These are phyloP conservation scores for Calyptommatus sinebrachiatus DNA, from an alignment of 2,113 vertebrate genomes.

Conservation along the genomic window DNA sequence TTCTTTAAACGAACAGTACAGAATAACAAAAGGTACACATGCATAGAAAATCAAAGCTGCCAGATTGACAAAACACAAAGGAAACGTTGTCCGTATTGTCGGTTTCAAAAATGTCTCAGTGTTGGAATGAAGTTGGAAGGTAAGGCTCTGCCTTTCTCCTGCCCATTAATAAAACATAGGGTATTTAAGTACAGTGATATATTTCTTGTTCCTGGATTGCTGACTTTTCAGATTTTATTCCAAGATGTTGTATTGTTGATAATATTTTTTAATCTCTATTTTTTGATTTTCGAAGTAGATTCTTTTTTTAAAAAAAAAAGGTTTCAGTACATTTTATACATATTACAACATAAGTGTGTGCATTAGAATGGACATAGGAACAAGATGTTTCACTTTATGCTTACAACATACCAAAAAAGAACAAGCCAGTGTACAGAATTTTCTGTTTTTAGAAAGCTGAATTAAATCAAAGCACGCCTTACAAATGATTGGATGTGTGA, in stretches of 20 bases:
- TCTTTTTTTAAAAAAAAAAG: not conserved
- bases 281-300: not conserved
- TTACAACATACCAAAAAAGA: constrained; percentile 11
- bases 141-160: constrained; percentile 65
- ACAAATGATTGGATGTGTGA: not conserved
- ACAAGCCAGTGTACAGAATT: constrained; percentile 11
- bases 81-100: constrained; percentile 97
- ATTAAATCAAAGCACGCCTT: constrained; percentile 8
- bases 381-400: not conserved
- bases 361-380: not conserved
- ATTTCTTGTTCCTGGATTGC: constrained; percentile 16
- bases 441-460: constrained; percentile 26
- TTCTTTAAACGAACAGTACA: constrained; percentile 99
- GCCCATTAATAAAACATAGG: not conserved
- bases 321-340: not conserved
- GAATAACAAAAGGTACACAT: constrained; percentile 99
- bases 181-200: not conserved
- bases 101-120: constrained; percentile 97
- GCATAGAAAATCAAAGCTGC: constrained; percentile 99
- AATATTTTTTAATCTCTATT: not conserved
- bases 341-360: not conserved
- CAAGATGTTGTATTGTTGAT: not conserved
- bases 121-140: constrained; percentile 99
- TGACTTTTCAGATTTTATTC: not conserved
- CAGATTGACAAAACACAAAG: constrained; percentile 99